Evolutionary conservation across 2,888 invertebrate species (phyloP).

Genomic region (Dynastes grantii): DNA sequence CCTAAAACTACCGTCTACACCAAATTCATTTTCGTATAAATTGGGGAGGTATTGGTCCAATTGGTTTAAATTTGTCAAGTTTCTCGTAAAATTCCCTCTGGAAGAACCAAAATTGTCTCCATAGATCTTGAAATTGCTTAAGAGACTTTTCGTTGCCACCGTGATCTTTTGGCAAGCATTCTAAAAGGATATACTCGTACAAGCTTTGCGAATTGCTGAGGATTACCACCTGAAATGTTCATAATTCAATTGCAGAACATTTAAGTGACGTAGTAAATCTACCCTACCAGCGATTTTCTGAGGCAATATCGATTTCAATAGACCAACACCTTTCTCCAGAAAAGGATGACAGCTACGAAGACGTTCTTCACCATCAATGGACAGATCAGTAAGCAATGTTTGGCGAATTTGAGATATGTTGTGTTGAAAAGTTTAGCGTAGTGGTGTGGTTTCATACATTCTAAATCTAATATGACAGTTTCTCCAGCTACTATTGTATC

Average conservation of each 20-base stretch:
- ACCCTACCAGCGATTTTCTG: not conserved
- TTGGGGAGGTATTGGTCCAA: too few relatives aligned
- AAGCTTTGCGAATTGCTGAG: slow-evolving; percentile 72
- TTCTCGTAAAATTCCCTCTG: slow-evolving; percentile 74
- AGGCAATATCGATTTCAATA: not conserved
- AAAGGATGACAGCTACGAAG: not conserved
- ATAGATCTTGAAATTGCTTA: slow-evolving; percentile 72
- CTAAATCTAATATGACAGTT: too few relatives aligned
- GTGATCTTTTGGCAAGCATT: too few relatives aligned
- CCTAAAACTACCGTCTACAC: slow-evolving; percentile 76
- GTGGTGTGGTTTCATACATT: too few relatives aligned
- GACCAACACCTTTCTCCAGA: not conserved
- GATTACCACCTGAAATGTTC: slow-evolving; percentile 56
- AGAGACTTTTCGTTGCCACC: slow-evolving; percentile 76
- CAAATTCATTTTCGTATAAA: slow-evolving; percentile 60
- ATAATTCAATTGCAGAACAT: not conserved
- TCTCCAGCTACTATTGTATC: too few relatives aligned
- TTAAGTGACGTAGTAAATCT: slow-evolving; percentile 70
- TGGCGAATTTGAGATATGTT: not conserved
- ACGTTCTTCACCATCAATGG: not conserved
- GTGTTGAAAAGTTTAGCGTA: not conserved
- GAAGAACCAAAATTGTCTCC: slow-evolving; percentile 72
- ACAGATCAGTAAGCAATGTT: not conserved
- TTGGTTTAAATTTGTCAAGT: slow-evolving; percentile 72
- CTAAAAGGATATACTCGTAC: slow-evolving; percentile 73